Conservation (phyloP, 2,797 vertebrate genomes). For the Gymnopithys bicolor region DNA sequence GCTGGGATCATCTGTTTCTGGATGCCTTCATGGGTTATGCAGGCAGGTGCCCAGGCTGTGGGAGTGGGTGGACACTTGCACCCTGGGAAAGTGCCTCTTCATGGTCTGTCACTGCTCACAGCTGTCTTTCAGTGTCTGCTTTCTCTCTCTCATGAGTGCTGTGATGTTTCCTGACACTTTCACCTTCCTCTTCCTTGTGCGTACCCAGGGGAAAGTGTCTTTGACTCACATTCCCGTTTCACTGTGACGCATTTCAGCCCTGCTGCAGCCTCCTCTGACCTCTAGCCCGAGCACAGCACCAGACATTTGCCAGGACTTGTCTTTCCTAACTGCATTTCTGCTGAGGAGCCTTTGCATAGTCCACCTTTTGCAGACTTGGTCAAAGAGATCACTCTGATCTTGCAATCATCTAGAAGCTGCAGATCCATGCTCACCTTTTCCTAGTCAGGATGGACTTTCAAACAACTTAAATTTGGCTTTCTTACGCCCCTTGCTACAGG, state of each 20-base stretch:
- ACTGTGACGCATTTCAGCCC: not conserved
- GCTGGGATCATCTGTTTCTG: not conserved
- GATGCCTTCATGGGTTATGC: rapidly evolving
- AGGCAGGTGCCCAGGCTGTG: not conserved
- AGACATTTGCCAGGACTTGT: not conserved
- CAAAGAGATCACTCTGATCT: not conserved
- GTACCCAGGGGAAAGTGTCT: not conserved
- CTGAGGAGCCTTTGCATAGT: not conserved
- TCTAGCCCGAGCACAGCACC: rapidly evolving
- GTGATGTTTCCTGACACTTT: slow-evolving; percentile 10
- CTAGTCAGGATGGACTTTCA: not conserved
- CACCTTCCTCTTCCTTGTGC: not conserved
- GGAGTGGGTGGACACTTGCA: not conserved
- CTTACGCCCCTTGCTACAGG: not conserved
- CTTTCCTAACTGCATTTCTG: not conserved
- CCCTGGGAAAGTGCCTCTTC: not conserved
- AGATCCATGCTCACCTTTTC: not conserved
- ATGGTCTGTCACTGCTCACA: not conserved
- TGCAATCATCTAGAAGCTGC: not conserved
- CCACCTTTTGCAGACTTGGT: rapidly evolving
- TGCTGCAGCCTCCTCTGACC: slow-evolving; percentile 6
- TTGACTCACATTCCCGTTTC: not conserved
- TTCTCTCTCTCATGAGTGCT: not conserved
- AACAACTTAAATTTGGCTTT: rapidly evolving
- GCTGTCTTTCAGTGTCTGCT: not conserved